Conservation (phyloP, 92 coral and sea anemone genomes). For the Porites rus region DNA sequence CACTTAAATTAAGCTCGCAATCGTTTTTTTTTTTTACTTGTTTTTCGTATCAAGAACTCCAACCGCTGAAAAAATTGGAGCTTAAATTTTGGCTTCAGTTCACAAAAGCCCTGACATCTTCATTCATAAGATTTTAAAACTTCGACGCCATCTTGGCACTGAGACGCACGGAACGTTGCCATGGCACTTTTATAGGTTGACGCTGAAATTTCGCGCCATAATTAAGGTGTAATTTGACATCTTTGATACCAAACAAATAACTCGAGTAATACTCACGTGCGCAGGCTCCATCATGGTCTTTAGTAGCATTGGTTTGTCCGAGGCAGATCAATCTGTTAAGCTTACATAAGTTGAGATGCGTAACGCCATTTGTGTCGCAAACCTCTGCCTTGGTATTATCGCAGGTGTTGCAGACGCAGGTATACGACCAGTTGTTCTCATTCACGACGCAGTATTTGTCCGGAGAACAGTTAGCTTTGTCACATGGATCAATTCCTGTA, state of each 20-base stretch:
- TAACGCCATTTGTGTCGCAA: constrained; percentile 61
- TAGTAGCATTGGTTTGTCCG: constrained; percentile 15
- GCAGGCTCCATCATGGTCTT: constrained; percentile 70
- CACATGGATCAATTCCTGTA: constrained; percentile 81
- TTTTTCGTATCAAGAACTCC: too few species aligned
- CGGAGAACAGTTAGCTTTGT: constrained; percentile 30
- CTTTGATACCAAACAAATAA: neutral
- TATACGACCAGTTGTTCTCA: constrained; percentile 31
- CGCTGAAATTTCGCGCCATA: too few species aligned
- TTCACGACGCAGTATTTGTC: constrained; percentile 47
- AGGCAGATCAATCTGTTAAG: constrained; percentile 57
- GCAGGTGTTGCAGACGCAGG: constrained; percentile 60
- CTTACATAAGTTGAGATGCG: constrained; percentile 63
- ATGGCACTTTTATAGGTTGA: too few species aligned
- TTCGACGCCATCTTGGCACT: too few species aligned
- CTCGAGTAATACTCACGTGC: constrained; percentile 48
- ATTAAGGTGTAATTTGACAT: neutral
- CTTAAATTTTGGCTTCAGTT: too few species aligned
- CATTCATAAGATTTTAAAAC: too few species aligned
- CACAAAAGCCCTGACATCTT: too few species aligned
- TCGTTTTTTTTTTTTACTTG: too few species aligned
- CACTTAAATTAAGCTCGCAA: too few species aligned
- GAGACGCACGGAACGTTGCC: too few species aligned
- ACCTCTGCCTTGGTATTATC: constrained; percentile 32
- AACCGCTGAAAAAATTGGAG: too few species aligned